Base-by-base conservation (phyloP, 2,797 vertebrate genomes). In the Siniperca scherzeri region DNA sequence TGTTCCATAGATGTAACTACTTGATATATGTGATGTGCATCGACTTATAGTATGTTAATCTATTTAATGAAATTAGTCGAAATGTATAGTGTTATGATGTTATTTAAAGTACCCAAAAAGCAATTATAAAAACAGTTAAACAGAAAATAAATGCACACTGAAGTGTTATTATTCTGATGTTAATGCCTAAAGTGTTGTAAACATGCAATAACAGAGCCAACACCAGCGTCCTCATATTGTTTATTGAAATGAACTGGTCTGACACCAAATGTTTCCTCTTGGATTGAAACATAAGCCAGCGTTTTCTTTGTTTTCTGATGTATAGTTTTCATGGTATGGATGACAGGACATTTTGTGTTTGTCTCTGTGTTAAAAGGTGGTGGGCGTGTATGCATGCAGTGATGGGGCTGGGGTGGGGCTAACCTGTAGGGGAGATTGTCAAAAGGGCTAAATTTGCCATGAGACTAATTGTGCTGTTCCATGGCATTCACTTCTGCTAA, bases 401-500 rank as follows among this genome's bases (percentile, higher is more conserved):
- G 74, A 77, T 19, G 21, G 22, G 73, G 66, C 46, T 17, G 30
- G 82, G 69, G 36, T 1, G 50, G 53, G 75, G 77, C 73, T 77
- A 89, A 91, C 88, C 90, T 94, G 91, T 88, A 86, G 90, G 93
- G 86, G 70, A 85, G 85, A 88, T 92, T 94, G 91, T 92, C 91
- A 93, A 85, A 91, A 91, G 78, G 89, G 88, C 92, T 92, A 88
- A 91, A 93, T 94, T 87, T 92, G 92, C 91, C 91, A 92, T 70
- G 88, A 91, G 92, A 95, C 89, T 93, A 91, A 95, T 93, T 91
- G 92, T 87, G 87, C 87, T 83, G 78, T 82, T 94, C 83, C 88
- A 76, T 93, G 93, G 89, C 92, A 89, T 93, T 94, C 93, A 93
- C 91, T 94, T 92, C 85, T 93, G 92, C 92, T 94, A 95, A 95